Evolutionary conservation across 2,888 invertebrate genomes (phyloP).

Genomic region (Lucinisca nassula): DNA sequence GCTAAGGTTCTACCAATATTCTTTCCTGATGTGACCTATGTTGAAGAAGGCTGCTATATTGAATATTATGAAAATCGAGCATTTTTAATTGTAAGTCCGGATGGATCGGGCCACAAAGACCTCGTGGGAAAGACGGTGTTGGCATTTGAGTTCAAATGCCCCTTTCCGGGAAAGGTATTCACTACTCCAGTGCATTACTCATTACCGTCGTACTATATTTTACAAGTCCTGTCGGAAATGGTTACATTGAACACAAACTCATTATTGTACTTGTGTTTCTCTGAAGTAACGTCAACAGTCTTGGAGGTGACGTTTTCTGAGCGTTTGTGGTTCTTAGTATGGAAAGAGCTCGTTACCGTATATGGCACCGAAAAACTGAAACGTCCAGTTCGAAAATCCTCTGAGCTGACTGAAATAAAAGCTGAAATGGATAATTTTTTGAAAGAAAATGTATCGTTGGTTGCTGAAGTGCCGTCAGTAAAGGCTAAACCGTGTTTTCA

Average conservation of each 20-base stretch:
- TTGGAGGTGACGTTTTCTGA: neutral
- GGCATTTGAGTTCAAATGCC: constrained; percentile 62
- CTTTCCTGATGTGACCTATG: neutral
- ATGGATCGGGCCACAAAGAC: neutral
- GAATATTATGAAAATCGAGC: neutral
- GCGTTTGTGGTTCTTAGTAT: neutral
- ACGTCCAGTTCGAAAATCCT: neutral
- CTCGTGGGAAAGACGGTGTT: neutral
- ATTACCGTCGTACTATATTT: constrained; percentile 47
- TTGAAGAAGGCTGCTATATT: neutral
- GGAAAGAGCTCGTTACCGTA: neutral
- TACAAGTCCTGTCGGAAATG: constrained; percentile 61
- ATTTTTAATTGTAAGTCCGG: neutral
- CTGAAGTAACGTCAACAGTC: constrained; percentile 29
- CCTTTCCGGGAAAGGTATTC: constrained; percentile 47
- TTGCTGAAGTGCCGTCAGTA: neutral
- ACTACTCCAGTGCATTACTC: constrained; percentile 44
- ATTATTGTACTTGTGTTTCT: constrained; percentile 18
- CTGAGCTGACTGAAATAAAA: too few species aligned
- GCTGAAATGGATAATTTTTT: neutral
- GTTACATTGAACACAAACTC: neutral
- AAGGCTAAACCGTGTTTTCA: too few species aligned
- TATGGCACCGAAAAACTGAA: neutral
- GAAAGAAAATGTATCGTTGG: neutral
- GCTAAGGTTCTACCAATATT: neutral